Evolutionary conservation across 2,888 invertebrate species (phyloP).

Genomic region (Nymphalis polychloros): DNA sequence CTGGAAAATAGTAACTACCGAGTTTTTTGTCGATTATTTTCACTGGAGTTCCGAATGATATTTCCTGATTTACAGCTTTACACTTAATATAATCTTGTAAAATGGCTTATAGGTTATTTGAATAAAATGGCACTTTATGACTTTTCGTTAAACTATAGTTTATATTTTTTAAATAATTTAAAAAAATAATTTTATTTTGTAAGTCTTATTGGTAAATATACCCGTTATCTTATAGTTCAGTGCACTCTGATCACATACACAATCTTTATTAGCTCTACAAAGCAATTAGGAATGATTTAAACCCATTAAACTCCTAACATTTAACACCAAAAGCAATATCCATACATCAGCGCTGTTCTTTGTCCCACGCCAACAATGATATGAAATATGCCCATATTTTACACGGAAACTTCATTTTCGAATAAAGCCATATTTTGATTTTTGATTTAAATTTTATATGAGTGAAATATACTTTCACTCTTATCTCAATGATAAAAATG

Average conservation of each 20-base stretch:
- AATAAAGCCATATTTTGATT: neutral
- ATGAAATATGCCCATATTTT: slow-evolving; percentile 11
- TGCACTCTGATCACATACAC: neutral
- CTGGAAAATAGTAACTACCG: too few relatives aligned
- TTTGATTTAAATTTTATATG: too few relatives aligned
- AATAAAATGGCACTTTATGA: too few relatives aligned
- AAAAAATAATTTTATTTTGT: too few relatives aligned
- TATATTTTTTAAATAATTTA: neutral
- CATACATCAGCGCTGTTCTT: slow-evolving; percentile 11
- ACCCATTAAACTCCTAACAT: neutral
- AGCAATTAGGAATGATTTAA: slow-evolving; percentile 12
- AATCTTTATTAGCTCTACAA: slow-evolving; percentile 3
- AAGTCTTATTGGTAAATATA: too few relatives aligned
- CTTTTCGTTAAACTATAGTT: neutral
- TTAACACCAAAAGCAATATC: slow-evolving; percentile 11
- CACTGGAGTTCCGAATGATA: too few relatives aligned
- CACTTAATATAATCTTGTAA: too few relatives aligned
- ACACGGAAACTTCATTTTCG: neutral
- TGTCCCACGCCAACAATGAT: slow-evolving; percentile 10
- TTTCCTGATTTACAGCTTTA: too few relatives aligned
- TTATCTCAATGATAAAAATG: neutral
- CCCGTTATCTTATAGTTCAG: neutral
- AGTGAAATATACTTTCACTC: neutral
- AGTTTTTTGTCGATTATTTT: too few relatives aligned
- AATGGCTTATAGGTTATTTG: too few relatives aligned